Percentiles rank a stretch among this genome's conserved stretches.
Conservation (phyloP, 2,113 vertebrate genomes). For the Polypterus senegalus region DNA sequence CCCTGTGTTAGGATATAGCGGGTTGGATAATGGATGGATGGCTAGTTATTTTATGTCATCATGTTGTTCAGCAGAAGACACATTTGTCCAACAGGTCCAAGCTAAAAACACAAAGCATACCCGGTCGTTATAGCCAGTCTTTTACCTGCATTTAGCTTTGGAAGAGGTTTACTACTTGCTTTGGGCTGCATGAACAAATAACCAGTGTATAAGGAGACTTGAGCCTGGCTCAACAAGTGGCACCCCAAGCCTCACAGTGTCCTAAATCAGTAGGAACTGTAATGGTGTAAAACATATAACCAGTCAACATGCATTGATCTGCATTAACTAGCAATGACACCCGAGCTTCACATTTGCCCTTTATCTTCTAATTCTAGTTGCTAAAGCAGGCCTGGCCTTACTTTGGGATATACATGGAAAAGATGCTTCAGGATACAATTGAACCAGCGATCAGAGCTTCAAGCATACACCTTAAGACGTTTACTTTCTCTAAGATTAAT, state of each 20-base stretch:
- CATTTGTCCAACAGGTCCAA: no score
- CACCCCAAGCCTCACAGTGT: background rate
- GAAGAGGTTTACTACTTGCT: background rate
- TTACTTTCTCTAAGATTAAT: constrained; percentile 79
- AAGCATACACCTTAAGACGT: constrained; percentile 64
- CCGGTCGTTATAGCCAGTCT: no score
- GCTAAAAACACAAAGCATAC: no score
- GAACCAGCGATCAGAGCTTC: constrained; percentile 66
- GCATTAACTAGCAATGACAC: no score
- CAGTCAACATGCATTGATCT: no score
- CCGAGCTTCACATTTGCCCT: background rate
- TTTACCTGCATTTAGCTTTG: no score
- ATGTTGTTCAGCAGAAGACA: no score
- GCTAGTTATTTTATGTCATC: no score
- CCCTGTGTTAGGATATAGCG: no score
- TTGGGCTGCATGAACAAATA: background rate
- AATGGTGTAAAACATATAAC: no score
- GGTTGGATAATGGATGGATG: no score
- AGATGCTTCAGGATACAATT: constrained; percentile 67
- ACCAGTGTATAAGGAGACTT: rapidly evolving
- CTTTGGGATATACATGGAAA: constrained; percentile 82
- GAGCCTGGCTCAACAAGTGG: background rate
- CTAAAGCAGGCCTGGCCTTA: constrained; percentile 86
- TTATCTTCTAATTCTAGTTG: constrained; percentile 43
- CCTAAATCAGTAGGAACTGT: background rate